Evolutionary conservation across 2,113 vertebrate species (phyloP).

Genomic region (Steatornis caripensis): DNA sequence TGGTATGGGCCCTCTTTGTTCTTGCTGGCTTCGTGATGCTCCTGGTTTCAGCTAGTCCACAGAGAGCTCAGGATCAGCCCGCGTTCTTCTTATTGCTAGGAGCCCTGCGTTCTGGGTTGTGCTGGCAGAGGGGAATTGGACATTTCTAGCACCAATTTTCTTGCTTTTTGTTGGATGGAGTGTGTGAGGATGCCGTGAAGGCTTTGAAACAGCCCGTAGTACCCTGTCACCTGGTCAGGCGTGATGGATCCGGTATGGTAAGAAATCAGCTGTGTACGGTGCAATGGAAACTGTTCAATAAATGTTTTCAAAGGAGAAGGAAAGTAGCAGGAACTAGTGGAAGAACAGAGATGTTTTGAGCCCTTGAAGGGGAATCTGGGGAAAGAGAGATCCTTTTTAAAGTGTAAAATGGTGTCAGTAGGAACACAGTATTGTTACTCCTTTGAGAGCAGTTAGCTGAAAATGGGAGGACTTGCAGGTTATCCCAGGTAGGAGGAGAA

Average conservation of each 20-base stretch:
- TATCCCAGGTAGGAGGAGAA: neutral
- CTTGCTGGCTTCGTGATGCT: neutral
- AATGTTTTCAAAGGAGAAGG: neutral
- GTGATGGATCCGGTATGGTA: neutral
- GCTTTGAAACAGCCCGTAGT: neutral
- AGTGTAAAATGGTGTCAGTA: neutral
- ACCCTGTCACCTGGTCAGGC: neutral
- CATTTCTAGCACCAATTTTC: neutral
- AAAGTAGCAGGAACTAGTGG: neutral
- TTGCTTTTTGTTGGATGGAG: neutral
- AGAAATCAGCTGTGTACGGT: neutral
- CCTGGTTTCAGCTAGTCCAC: neutral
- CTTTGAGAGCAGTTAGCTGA: neutral
- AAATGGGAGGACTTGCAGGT: neutral
- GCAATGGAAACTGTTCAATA: neutral
- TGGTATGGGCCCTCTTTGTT: neutral
- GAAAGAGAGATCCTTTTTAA: neutral
- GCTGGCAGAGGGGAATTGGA: neutral
- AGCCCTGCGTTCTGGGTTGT: neutral
- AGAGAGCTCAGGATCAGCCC: neutral
- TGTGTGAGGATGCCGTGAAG: neutral
- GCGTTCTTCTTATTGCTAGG: neutral
- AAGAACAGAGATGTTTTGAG: constrained; percentile 12
- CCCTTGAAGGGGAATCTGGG: neutral
- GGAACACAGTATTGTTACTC: neutral